Percentiles rank a stretch among this genome's conserved stretches.
phyloP scores from a whole-genome alignment of 2,797 vertebrate genomes.

The Limnodromus scolopaceus region DNA sequence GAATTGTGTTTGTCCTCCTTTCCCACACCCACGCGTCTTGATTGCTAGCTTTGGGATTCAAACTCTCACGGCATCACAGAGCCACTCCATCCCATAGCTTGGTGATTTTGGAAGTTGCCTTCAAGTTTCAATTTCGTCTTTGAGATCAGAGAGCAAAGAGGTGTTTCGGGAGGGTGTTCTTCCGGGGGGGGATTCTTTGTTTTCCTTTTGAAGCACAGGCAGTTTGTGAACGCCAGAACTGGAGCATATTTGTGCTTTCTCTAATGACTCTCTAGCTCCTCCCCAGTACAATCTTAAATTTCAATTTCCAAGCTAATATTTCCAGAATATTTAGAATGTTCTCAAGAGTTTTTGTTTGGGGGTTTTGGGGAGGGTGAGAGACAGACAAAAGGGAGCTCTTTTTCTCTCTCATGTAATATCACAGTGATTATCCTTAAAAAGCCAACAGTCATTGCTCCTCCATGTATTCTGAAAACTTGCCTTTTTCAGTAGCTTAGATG shows the following conservation, averaged over 20 bases:
- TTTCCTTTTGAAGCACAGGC: background rate
- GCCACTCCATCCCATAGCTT: background rate
- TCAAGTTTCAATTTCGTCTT: background rate
- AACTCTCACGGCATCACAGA: background rate
- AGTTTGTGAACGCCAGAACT: background rate
- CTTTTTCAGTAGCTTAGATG: background rate
- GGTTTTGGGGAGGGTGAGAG: background rate
- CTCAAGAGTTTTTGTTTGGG: background rate
- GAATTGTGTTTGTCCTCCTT: conserved; percentile 27
- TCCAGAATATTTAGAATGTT: background rate
- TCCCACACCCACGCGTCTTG: conserved; percentile 46
- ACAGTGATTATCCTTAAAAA: background rate
- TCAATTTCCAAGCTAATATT: background rate
- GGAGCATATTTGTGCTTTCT: background rate
- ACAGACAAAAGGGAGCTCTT: background rate
- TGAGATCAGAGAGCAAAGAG: background rate
- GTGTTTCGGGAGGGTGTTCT: background rate
- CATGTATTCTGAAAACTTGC: background rate
- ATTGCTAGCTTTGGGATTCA: background rate
- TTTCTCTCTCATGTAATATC: background rate
- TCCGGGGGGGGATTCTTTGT: background rate
- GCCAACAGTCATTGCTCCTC: background rate
- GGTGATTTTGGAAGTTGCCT: background rate
- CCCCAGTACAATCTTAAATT: background rate
- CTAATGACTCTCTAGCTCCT: background rate